These are phyloP conservation scores for Tetraodon nigroviridis DNA, from an alignment of 2,113 vertebrate species.

Conservation along the genomic window DNA sequence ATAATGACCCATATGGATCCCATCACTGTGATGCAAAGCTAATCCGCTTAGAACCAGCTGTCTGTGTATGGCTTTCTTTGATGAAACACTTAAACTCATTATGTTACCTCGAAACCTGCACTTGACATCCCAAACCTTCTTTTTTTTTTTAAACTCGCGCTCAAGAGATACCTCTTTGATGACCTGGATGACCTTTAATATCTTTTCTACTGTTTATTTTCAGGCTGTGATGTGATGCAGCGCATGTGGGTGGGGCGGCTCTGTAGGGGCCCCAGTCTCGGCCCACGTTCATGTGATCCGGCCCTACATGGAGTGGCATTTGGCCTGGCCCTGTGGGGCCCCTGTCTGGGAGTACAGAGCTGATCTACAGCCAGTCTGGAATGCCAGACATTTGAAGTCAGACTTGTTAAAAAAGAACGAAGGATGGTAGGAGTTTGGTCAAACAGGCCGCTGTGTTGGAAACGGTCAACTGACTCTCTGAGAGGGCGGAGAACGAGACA, in stretches of 20 bases:
- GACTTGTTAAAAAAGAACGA: constrained; percentile 71
- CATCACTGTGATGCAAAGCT: constrained; percentile 21
- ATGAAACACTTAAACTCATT: constrained; percentile 16
- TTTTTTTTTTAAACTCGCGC: constrained; percentile 25
- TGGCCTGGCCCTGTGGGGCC: constrained; percentile 63
- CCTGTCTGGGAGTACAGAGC: constrained; percentile 65
- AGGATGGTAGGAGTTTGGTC: constrained; percentile 69
- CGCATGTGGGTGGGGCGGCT: constrained; percentile 52
- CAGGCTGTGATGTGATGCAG: constrained; percentile 54
- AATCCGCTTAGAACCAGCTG: constrained; percentile 19
- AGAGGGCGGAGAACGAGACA: constrained; percentile 50
- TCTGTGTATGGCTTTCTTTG: constrained; percentile 8
- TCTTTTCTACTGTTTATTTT: constrained; percentile 63
- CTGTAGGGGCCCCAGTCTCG: constrained; percentile 48
- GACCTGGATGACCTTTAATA: constrained; percentile 55
- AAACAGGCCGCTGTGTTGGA: constrained; percentile 62
- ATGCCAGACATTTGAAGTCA: constrained; percentile 79
- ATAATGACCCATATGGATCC: constrained; percentile 20
- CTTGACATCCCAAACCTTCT: constrained; percentile 19
- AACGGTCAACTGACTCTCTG: constrained; percentile 60
- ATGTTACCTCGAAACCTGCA: constrained; percentile 22
- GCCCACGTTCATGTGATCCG: constrained; percentile 72
- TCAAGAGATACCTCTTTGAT: constrained; percentile 33
- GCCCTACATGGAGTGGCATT: constrained; percentile 80
- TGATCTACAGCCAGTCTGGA: constrained; percentile 74